Evolutionary conservation across 1,140 invertebrate species (phyloP).

Genomic region (Atta colombica): DNA sequence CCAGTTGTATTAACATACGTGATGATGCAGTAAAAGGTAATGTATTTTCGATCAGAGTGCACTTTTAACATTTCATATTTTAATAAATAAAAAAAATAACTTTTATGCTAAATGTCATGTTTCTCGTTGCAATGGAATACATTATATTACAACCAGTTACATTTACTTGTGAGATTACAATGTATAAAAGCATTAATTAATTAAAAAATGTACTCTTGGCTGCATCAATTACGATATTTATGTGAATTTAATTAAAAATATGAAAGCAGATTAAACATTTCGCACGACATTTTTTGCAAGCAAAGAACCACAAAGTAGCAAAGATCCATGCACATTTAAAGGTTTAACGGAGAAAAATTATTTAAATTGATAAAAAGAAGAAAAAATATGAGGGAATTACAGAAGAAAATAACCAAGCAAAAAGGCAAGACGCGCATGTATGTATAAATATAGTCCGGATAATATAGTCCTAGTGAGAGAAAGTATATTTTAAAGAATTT

Average conservation of each 20-base stretch:
- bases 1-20: constrained; percentile 65
- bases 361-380: background rate
- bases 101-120: constrained; percentile 55
- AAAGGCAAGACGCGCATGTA: background rate
- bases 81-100: constrained; percentile 54
- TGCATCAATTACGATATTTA: background rate
- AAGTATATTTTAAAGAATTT: background rate
- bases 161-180: background rate
- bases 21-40: constrained; percentile 64
- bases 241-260: background rate
- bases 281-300: background rate
- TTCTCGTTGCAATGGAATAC: constrained; percentile 15
- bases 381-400: background rate
- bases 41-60: constrained; percentile 61
- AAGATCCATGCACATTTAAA: background rate
- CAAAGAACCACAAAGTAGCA: background rate
- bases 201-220: background rate
- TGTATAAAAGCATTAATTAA: constrained; percentile 26
- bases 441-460: too few relatives aligned
- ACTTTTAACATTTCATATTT: constrained; percentile 60
- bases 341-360: constrained; percentile 1
- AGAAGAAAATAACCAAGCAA: background rate
- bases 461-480: too few relatives aligned
- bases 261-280: background rate
- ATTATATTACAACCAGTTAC: constrained; percentile 18